phyloP scores from a whole-genome alignment of 2,113 vertebrate species.

The Erythrocercus mccallii region DNA sequence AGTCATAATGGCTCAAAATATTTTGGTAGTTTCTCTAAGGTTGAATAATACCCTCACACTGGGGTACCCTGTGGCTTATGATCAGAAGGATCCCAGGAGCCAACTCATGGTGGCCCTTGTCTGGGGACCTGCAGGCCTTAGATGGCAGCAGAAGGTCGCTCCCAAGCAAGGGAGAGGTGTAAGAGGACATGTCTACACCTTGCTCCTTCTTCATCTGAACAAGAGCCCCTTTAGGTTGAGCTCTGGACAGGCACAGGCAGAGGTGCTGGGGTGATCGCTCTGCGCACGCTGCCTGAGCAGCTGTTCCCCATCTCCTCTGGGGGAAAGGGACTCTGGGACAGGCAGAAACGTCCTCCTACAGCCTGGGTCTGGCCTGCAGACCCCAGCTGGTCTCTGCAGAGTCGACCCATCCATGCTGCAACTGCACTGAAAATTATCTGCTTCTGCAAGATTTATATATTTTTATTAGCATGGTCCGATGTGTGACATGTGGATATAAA shows the following conservation, averaged over 20 bases:
- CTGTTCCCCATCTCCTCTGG: background rate
- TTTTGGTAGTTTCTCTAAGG: background rate
- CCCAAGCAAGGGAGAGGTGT: background rate
- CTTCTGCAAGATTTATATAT: background rate
- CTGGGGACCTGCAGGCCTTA: background rate
- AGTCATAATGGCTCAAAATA: background rate
- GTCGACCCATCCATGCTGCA: background rate
- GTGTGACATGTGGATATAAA: background rate
- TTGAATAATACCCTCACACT: background rate
- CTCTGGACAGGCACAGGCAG: background rate
- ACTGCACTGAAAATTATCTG: background rate
- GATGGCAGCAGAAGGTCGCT: rapidly evolving
- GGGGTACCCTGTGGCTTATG: background rate
- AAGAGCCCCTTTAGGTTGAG: background rate
- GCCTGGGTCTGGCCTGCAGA: background rate
- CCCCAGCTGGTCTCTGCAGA: background rate
- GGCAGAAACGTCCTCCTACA: background rate
- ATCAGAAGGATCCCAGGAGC: background rate
- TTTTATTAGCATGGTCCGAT: background rate
- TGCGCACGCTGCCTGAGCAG: rapidly evolving
- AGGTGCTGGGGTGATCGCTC: background rate
- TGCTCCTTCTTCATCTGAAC: background rate
- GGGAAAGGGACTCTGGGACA: background rate
- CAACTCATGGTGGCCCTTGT: background rate
- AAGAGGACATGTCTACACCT: background rate